phyloP scores from a whole-genome alignment of 2,113 vertebrate genomes.

The Rattus rattus region DNA sequence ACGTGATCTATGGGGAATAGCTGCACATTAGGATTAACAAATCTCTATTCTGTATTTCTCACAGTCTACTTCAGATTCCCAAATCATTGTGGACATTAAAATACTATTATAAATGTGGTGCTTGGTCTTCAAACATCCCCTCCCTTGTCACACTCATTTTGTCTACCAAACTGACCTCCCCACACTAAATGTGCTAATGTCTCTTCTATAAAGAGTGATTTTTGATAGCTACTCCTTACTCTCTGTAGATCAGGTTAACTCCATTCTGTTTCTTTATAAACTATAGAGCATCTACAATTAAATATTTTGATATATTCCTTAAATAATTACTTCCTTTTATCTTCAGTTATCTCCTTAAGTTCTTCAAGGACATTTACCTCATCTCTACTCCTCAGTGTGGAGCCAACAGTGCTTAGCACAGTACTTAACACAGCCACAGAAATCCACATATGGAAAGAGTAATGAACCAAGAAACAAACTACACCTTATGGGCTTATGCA shows the following conservation, averaged over 20 bases:
- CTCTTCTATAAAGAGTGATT: neutral
- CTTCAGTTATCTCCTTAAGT: neutral
- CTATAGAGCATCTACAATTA: neutral
- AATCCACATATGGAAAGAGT: neutral
- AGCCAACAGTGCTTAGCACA: neutral
- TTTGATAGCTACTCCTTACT: neutral
- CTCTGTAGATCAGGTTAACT: neutral
- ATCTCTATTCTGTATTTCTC: neutral
- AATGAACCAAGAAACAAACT: neutral
- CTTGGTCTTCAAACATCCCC: neutral
- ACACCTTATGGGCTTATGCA: neutral
- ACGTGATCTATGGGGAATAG: neutral
- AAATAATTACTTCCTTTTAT: neutral
- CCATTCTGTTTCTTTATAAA: neutral
- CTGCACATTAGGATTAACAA: neutral
- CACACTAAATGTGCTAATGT: neutral
- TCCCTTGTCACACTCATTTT: neutral
- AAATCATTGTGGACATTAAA: neutral
- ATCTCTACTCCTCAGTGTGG: neutral
- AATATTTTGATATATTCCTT: conserved; percentile 1
- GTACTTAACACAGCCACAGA: neutral
- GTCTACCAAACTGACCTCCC: neutral
- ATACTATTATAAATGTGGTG: neutral
- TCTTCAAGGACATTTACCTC: neutral
- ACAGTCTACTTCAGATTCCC: neutral